These are phyloP conservation scores for Agelaius phoeniceus DNA, from an alignment of 2,113 vertebrate genomes.

Conservation along the genomic window DNA sequence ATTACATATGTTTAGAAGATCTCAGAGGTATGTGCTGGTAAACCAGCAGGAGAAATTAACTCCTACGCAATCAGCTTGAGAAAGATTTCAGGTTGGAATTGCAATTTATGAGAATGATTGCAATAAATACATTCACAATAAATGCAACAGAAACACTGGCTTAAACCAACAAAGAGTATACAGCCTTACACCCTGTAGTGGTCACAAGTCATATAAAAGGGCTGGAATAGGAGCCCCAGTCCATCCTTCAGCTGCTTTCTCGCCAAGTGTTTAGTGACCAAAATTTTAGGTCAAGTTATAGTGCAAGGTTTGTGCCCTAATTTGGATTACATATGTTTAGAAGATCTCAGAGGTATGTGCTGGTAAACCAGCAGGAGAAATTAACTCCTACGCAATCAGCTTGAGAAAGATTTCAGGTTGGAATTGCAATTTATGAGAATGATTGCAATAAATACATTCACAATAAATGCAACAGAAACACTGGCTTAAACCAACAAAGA, in stretches of 20 bases:
- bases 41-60: not conserved
- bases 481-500: not conserved
- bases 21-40: not conserved
- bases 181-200: not conserved
- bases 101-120: not conserved
- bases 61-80: not conserved
- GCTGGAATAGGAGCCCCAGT: not conserved
- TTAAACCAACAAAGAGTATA: not conserved
- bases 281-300: not conserved
- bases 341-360: not conserved
- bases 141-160: not conserved
- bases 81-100: not conserved
- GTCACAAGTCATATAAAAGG: not conserved
- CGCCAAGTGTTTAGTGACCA: not conserved
- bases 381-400: not conserved
- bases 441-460: not conserved
- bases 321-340: not conserved
- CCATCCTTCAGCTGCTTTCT: not conserved
- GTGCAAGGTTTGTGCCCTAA: not conserved
- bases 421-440: not conserved
- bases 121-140: not conserved
- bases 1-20: not conserved
- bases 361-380: not conserved
- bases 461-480: not conserved
- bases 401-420: not conserved